Base-by-base conservation (phyloP, 2,888 invertebrate genomes). In the Scrobipalpa costella region DNA sequence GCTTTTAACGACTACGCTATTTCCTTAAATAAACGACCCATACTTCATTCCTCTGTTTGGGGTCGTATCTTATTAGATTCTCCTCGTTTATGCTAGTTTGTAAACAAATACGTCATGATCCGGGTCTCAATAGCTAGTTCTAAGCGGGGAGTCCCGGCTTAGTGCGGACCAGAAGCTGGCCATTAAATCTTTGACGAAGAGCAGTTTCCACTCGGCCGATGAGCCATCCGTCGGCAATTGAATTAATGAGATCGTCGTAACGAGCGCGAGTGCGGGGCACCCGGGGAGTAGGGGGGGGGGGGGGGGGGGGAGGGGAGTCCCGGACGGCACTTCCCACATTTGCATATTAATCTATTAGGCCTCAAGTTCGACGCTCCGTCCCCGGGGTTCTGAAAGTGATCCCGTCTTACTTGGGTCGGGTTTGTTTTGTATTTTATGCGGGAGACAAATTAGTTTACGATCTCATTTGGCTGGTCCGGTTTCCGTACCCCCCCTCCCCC, bases 261-360 rank as follows among this genome's bases (percentile, higher is more conserved):
- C 50, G 58, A 58, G 33, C 33, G n/a, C n/a, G n/a, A n/a, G n/a
- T n/a, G n/a, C n/a, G n/a, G n/a, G n/a, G n/a, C n/a, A n/a, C n/a
- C n/a, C n/a, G n/a, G n/a, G n/a, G 59, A 21, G 38, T 36, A 15
- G 19, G 49, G 8, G 38, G 21, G 7, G 50, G 50, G 36, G 49
- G 55, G 27, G 40, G 50, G 40, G 7, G 49, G 34, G 6, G 19
- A 21, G 11, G 49, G 17, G n/a, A 47, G 47, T 15, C n/a, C n/a
- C 6, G 15, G 17, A 15, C 27, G 60, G 61, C 63, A 52, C 60
- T 62, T 61, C 49, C 63, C 52, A 38, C 64, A 73, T 73, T 73
- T 71, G 67, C 73, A 73, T 73, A 69, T 71, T 73, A 73, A 73
- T 73, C 71, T 69, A 70, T 69, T 68, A 69, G 64, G 66, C 63